A percentile compares a stretch with the other conserved stretches of the same genome.
phyloP scores from a whole-genome alignment of 2,888 invertebrate genomes.

The Erannis defoliaria region DNA sequence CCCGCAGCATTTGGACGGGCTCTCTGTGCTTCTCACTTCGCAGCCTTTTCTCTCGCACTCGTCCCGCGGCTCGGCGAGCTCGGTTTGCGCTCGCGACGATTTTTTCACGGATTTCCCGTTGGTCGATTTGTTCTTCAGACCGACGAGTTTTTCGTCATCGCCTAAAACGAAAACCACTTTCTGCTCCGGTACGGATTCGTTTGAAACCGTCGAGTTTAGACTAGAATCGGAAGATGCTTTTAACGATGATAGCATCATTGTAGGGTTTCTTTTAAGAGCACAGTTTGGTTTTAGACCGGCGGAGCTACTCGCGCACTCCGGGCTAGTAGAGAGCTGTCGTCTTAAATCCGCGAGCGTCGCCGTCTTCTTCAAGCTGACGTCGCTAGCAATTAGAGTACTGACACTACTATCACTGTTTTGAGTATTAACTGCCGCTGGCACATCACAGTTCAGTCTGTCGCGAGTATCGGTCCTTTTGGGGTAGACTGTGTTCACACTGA shows the following conservation, averaged over 20 bases:
- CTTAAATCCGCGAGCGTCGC: conserved; percentile 70
- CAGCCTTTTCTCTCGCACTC: conserved; percentile 59
- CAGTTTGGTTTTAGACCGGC: conserved; percentile 55
- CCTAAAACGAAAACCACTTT: conserved; percentile 90
- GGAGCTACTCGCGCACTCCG: conserved; percentile 56
- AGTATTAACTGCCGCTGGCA: conserved; percentile 62
- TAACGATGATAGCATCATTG: conserved; percentile 62
- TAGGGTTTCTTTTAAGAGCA: conserved; percentile 66
- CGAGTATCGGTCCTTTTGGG: conserved; percentile 54
- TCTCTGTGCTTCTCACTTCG: conserved; percentile 61
- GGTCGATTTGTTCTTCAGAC: conserved; percentile 86
- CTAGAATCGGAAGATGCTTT: conserved; percentile 72
- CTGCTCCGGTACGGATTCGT: conserved; percentile 65
- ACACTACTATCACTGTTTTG: conserved; percentile 69
- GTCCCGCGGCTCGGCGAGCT: conserved; percentile 55
- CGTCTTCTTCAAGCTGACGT: conserved; percentile 68
- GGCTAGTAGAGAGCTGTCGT: conserved; percentile 74
- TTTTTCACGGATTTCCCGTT: conserved; percentile 76
- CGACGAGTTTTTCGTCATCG: conserved; percentile 89
- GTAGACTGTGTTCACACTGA: conserved; percentile 52
- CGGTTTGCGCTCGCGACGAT: conserved; percentile 68
- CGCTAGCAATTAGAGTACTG: conserved; percentile 67
- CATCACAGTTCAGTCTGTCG: conserved; percentile 47
- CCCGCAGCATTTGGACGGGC: conserved; percentile 78
- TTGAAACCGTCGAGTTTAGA: conserved; percentile 68